Conservation (phyloP, 2,888 invertebrate genomes). For the Xestia c-nigrum region DNA sequence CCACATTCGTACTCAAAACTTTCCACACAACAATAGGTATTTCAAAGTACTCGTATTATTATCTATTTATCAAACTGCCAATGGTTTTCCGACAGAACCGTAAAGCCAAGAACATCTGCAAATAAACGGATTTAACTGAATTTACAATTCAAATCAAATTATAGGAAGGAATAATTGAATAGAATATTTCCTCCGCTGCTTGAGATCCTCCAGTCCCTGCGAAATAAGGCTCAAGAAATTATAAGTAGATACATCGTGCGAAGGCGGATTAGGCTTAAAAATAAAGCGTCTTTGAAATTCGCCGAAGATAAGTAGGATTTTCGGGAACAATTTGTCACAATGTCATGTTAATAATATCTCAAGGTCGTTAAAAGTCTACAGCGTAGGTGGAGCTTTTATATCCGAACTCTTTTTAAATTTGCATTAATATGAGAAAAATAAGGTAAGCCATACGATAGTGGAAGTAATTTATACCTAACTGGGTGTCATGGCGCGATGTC, state of each 20-base stretch:
- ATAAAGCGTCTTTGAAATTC: slow-evolving; percentile 27
- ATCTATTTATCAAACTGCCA: neutral
- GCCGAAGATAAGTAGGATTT: slow-evolving; percentile 12
- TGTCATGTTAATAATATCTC: neutral
- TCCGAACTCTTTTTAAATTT: neutral
- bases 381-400: slow-evolving; percentile 3
- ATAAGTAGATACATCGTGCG: slow-evolving; percentile 14
- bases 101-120: slow-evolving; percentile 18
- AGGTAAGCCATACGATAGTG: neutral
- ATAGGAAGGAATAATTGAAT: slow-evolving; percentile 35
- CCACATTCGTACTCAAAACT: no score
- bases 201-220: neutral
- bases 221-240: neutral
- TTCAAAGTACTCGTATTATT: no score
- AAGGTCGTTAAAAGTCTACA: neutral
- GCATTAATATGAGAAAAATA: neutral
- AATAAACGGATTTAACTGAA: slow-evolving; percentile 33
- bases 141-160: slow-evolving; percentile 44
- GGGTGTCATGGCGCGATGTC: no score
- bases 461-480: neutral
- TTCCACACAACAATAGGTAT: no score
- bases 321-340: slow-evolving; percentile 4
- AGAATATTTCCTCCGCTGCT: slow-evolving; percentile 2
- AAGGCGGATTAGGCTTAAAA: slow-evolving; percentile 34
- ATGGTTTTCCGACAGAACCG: no score